Evolutionary conservation across 2,113 vertebrate genomes (phyloP), one percentile per base, ranked within the genome.

Genomic region (Trichomycterus rosablanca): DNA sequence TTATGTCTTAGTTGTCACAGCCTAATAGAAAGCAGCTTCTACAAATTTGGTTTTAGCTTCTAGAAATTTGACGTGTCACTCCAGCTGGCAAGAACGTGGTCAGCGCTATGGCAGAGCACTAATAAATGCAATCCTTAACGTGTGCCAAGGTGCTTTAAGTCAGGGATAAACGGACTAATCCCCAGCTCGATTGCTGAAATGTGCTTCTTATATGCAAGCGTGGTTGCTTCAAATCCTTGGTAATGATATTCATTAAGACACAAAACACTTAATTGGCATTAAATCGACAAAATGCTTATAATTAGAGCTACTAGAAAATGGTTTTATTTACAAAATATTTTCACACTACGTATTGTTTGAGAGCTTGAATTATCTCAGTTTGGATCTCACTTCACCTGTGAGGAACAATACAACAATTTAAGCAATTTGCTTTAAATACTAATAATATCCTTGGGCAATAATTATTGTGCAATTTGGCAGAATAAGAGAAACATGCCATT

Each of bases 91-190:
- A 15, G 18, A 34, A 37, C 23, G 26, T 4, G 0, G 20, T 37
- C 14, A 52, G 48, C 44, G 11, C 1, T 48, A 46, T 63, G 65
- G 39, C 66, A 52, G 66, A 35, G 58, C 45, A 26, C 23, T 59
- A 68, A 66, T 67, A 26, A 18, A 23, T 22, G 48, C 46, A 24
- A 46, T 65, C 35, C 32, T 59, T 54, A 59, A 37, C 62, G 55
- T 51, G n/a, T 67, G 39, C 46, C 23, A 63, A 30, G 22, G 8
- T 35, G 40, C 63, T 37, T 39, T 8, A 54, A 51, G 55, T 65
- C 35, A n/a, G 35, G 44, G n/a, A 16, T 69, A 74, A 72, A 26
- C 20, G 60, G 66, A 63, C 54, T 42, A 42, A 64, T 61, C 50
- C 50, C 59, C 53, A 49, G 58, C 49, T 45, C 20, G 9, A 51